These are phyloP conservation scores for Globodera rostochiensis DNA, from an alignment of 1,140 invertebrate genomes.

Conservation along the genomic window DNA sequence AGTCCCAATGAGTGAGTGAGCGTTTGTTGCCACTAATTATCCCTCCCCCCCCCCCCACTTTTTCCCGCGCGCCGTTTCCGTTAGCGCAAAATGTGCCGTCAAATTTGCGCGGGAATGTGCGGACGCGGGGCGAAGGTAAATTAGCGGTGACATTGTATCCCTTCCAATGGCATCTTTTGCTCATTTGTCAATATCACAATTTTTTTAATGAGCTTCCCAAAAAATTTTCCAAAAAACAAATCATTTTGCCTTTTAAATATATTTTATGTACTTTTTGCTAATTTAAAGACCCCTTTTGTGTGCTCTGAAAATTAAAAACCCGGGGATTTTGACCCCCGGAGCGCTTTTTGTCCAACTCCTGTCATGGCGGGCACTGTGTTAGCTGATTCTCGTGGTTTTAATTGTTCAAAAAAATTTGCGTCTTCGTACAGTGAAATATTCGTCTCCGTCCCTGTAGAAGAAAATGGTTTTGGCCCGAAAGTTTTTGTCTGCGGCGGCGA, in stretches of 20 bases:
- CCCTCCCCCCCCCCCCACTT: too few relatives aligned
- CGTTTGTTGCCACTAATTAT: too few relatives aligned
- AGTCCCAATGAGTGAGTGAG: too few relatives aligned
- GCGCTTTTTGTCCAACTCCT: too few relatives aligned
- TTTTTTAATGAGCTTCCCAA: conserved; percentile 25
- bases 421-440: conserved; percentile 58
- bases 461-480: conserved; percentile 44
- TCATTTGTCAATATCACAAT: conserved; percentile 6
- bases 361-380: too few relatives aligned
- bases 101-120: conserved; percentile 1
- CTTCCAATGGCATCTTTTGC: background rate
- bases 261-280: too few relatives aligned
- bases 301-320: too few relatives aligned
- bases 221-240: background rate
- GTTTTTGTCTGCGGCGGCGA: conserved; percentile 13
- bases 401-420: conserved; percentile 17
- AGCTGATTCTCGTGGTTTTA: background rate
- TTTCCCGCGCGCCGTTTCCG: background rate
- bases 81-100: background rate
- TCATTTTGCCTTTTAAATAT: too few relatives aligned
- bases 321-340: too few relatives aligned
- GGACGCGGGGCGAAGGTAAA: background rate
- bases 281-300: too few relatives aligned
- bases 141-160: background rate
- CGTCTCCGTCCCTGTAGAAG: conserved; percentile 64